Evolutionary conservation across 2,113 vertebrate species (phyloP).

Genomic region (Fregetta grallaria): DNA sequence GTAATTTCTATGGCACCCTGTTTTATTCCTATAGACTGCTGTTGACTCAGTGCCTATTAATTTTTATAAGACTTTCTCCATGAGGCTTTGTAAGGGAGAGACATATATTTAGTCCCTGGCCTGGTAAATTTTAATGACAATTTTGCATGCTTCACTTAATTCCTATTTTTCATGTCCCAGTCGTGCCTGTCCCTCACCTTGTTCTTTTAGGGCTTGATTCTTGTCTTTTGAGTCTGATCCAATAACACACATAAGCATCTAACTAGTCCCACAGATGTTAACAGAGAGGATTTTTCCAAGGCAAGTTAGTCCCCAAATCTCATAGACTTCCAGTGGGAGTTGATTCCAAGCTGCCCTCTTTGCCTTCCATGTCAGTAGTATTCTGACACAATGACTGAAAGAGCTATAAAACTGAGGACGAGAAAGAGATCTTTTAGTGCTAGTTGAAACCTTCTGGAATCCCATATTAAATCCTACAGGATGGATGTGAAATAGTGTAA

Average conservation of each 20-base stretch:
- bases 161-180: slow-evolving; percentile 22
- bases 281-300: not conserved
- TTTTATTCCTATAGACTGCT: not conserved
- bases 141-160: slow-evolving; percentile 56
- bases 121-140: slow-evolving; percentile 63
- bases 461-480: not conserved
- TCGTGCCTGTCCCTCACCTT: not conserved
- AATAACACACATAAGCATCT: not conserved
- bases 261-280: not conserved
- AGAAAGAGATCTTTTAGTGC: not conserved
- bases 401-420: not conserved
- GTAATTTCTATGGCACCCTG: not conserved
- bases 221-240: not conserved
- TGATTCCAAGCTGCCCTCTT: not conserved
- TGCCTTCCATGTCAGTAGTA: not conserved
- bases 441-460: not conserved
- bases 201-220: not conserved
- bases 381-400: not conserved
- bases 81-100: not conserved
- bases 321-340: not conserved
- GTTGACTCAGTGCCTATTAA: slow-evolving; percentile 28
- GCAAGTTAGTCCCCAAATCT: not conserved
- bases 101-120: slow-evolving; percentile 21
- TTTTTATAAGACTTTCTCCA: slow-evolving; percentile 21
- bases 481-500: not conserved